These are phyloP conservation scores for Harlomillsia oculata DNA, from an alignment of 1,140 invertebrate genomes.

Conservation along the genomic window DNA sequence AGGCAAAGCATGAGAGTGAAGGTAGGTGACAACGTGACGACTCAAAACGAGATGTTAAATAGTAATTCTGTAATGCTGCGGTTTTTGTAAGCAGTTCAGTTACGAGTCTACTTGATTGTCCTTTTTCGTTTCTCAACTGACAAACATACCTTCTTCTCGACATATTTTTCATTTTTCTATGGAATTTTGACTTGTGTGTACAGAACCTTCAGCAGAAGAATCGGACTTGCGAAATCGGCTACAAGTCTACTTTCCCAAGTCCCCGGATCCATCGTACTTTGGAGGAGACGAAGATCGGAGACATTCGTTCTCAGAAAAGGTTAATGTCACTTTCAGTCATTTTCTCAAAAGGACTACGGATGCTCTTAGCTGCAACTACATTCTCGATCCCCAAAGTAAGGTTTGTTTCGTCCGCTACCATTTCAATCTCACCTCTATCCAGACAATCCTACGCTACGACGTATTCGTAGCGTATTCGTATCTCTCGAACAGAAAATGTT, in stretches of 20 bases:
- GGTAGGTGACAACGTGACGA: too few relatives aligned
- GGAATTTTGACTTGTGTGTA: too few relatives aligned
- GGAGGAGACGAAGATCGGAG: background rate
- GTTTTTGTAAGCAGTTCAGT: too few relatives aligned
- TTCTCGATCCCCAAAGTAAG: slow-evolving; percentile 35
- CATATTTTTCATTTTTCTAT: too few relatives aligned
- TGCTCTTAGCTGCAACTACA: slow-evolving; percentile 9
- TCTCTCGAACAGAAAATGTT: too few relatives aligned
- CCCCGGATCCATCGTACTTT: slow-evolving; percentile 11
- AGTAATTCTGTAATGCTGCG: too few relatives aligned
- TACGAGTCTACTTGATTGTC: too few relatives aligned
- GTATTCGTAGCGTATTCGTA: too few relatives aligned
- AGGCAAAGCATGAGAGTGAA: too few relatives aligned
- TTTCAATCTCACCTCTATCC: background rate
- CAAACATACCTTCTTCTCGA: too few relatives aligned
- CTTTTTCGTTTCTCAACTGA: too few relatives aligned
- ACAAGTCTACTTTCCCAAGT: slow-evolving; percentile 1
- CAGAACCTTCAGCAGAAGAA: slow-evolving; percentile 7
- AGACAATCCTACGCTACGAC: slow-evolving; percentile 5
- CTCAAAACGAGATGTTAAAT: too few relatives aligned
- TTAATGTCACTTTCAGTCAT: slow-evolving; percentile 5
- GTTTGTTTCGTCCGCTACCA: background rate
- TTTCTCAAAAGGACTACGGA: background rate
- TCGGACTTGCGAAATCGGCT: slow-evolving; percentile 6
- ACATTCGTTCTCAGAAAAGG: slow-evolving; percentile 6